Evolutionary conservation across 2,797 vertebrate genomes (phyloP), one percentile per base, ranked within the genome.

Genomic region (Heliangelus exortis): DNA sequence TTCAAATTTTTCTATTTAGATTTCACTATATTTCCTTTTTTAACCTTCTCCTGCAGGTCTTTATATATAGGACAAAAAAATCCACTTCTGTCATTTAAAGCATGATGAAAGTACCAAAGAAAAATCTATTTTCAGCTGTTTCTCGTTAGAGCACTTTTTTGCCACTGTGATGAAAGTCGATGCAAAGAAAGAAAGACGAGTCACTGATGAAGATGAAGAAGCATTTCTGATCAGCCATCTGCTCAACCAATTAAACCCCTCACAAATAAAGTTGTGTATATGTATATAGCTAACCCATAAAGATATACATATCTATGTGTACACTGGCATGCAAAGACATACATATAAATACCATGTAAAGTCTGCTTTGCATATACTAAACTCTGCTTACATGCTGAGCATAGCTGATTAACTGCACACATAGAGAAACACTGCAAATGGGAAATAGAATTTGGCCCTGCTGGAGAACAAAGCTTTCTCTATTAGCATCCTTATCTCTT

Each of bases 1-100:
- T 96, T 97, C 96, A 96, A 97, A 95, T 97, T 95, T 97, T 96
- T 94, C 96, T 94, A 96, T 97, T 97, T 97, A 97, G 97, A 97
- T 97, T 97, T 97, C 84, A 94, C 96, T 96, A 23, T 90, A 90
- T 97, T 97, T 97, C 96, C 92, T 97, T 97, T 97, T 96, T 96
- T 97, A 97, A 97, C 93, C 94, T 97, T 98, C 92, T 97, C 91
- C 95, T 94, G 96, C 91, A 95, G 96, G 94, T 97, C 95, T 97
- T 97, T 97, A 95, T 96, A 96, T 97, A 92, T 96, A 97, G 97
- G 96, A 95, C 92, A 97, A 90, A 94, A 97, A 96, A 96, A 95
- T 84, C 89, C 94, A 92, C 92, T 97, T 96, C 97, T 97, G 95
- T 97, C 97, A 97, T 96, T 97, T 97, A 97, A 97, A 97, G 95